A percentile compares a stretch with the other conserved stretches of the same genome.
Conservation (phyloP, 2,797 vertebrate genomes). For the Lutjanus campechanus region DNA sequence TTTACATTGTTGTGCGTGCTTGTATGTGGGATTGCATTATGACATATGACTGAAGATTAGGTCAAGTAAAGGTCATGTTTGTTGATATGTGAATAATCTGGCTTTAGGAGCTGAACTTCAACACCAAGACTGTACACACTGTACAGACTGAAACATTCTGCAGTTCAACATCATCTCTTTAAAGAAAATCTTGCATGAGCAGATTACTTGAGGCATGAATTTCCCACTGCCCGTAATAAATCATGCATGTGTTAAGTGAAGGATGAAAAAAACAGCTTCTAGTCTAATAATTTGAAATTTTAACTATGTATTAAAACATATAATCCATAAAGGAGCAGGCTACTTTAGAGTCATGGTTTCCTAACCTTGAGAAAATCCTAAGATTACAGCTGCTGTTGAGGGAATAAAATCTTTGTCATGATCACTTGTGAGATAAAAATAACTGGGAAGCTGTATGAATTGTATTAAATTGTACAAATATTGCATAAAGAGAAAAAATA, state of each 20-base stretch:
- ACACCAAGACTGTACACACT: background rate
- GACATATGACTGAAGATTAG: slow-evolving; percentile 16
- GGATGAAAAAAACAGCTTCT: slow-evolving; percentile 1
- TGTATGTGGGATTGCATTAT: background rate
- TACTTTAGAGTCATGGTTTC: too few species aligned
- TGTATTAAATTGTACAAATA: too few species aligned
- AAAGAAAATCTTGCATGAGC: slow-evolving; percentile 3
- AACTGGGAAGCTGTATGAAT: too few species aligned
- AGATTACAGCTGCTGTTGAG: too few species aligned
- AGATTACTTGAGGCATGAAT: slow-evolving; percentile 15
- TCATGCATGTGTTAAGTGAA: slow-evolving; percentile 26
- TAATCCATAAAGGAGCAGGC: too few species aligned
- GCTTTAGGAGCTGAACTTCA: slow-evolving; percentile 21
- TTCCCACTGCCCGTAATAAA: slow-evolving; percentile 29
- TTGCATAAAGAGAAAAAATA: background rate
- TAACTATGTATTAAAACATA: slow-evolving; percentile 6
- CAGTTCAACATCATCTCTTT: background rate
- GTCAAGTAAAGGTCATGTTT: slow-evolving; percentile 39
- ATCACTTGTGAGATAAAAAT: too few species aligned
- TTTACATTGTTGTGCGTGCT: background rate
- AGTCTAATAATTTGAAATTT: slow-evolving; percentile 26
- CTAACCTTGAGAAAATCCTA: too few species aligned
- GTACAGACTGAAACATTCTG: background rate
- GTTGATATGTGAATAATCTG: slow-evolving; percentile 20
- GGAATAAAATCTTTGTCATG: too few species aligned